Conservation (phyloP, 2,888 invertebrate genomes). For the Chromoteleia sp. region DNA sequence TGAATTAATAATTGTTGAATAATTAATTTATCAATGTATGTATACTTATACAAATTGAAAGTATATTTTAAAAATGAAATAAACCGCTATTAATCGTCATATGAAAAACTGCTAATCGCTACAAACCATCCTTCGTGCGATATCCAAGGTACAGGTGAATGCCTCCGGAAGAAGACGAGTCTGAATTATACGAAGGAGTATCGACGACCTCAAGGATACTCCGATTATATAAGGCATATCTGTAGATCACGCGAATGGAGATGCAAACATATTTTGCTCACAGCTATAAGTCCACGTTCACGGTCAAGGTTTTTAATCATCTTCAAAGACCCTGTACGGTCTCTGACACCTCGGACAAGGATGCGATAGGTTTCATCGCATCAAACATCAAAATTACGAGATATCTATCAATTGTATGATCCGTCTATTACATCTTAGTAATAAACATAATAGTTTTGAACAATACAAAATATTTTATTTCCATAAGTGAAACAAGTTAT, state of each 20-base stretch:
- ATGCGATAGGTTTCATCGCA: slow-evolving; percentile 37
- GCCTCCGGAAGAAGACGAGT: slow-evolving; percentile 68
- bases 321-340: slow-evolving; percentile 71
- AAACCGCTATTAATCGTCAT: too few relatives aligned
- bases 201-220: slow-evolving; percentile 72
- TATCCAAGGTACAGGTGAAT: slow-evolving; percentile 52
- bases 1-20: too few relatives aligned
- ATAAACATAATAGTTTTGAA: too few relatives aligned
- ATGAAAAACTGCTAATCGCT: not conserved
- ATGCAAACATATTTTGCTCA: slow-evolving; percentile 73
- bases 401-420: too few relatives aligned
- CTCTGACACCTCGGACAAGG: slow-evolving; percentile 51
- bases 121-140: slow-evolving; percentile 1
- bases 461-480: too few relatives aligned
- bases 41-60: too few relatives aligned
- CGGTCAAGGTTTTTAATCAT: slow-evolving; percentile 78
- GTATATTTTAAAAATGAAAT: too few relatives aligned
- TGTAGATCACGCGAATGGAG: slow-evolving; percentile 73
- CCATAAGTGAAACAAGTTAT: too few relatives aligned
- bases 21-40: too few relatives aligned
- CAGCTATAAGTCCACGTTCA: slow-evolving; percentile 72
- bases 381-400: too few relatives aligned
- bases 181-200: slow-evolving; percentile 48
- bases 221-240: slow-evolving; percentile 71
- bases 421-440: too few relatives aligned